Conservation (phyloP, 2,888 invertebrate genomes). For the Cenopis cana region DNA sequence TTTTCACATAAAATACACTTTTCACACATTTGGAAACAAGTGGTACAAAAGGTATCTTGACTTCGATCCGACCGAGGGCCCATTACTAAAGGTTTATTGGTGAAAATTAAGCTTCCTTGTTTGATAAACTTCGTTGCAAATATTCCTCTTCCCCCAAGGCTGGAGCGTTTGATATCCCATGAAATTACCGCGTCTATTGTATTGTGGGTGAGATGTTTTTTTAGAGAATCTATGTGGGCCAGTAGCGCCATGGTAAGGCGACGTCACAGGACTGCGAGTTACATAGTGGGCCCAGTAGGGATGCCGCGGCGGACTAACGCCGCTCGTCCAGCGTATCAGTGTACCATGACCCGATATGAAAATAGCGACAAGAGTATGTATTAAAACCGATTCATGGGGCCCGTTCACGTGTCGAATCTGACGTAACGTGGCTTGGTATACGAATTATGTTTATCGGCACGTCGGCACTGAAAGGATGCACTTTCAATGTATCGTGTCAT, state of each 20-base stretch:
- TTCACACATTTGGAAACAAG: conserved; percentile 83
- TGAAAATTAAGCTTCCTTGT: conserved; percentile 87
- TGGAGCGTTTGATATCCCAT: conserved; percentile 86
- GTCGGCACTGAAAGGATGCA: conserved; percentile 42
- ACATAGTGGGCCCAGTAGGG: conserved; percentile 53
- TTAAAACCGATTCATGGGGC: conserved; percentile 66
- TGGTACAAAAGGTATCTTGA: conserved; percentile 85
- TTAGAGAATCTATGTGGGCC: conserved; percentile 42
- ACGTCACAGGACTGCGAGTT: conserved; percentile 48
- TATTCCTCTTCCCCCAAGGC: conserved; percentile 88
- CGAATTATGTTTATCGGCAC: conserved; percentile 61
- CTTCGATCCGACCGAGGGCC: conserved; percentile 86
- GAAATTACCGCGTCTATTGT: conserved; percentile 49
- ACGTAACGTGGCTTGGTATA: conserved; percentile 61
- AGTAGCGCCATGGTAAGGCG: conserved; percentile 53
- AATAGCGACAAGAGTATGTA: conserved; percentile 77
- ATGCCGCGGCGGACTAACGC: conserved; percentile 67
- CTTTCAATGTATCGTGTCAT: not conserved
- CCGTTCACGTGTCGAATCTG: conserved; percentile 68
- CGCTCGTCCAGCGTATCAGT: conserved; percentile 55
- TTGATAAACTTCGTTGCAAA: conserved; percentile 87
- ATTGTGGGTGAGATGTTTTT: conserved; percentile 47
- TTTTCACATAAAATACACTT: conserved; percentile 79
- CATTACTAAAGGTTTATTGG: conserved; percentile 87
- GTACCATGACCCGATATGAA: conserved; percentile 73